Percentiles rank a stretch among this genome's conserved stretches.
Evolutionary conservation across 2,113 vertebrate genomes (phyloP).

Genomic region (Eonycteris spelaea): DNA sequence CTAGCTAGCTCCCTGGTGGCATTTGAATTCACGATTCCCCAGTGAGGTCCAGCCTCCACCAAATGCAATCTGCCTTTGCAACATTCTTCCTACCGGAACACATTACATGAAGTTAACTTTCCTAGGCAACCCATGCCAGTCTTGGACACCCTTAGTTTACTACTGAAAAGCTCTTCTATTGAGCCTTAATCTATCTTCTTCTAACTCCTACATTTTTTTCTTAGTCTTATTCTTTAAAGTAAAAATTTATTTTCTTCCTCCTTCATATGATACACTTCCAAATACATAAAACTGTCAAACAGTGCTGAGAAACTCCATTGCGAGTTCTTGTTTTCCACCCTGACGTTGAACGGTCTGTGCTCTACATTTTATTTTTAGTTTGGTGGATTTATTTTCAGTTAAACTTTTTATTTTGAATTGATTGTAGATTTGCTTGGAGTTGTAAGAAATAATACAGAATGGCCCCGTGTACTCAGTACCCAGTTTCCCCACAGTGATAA

Average conservation of each 20-base stretch:
- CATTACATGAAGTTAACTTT: background rate
- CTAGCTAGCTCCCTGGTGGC: background rate
- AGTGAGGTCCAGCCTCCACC: background rate
- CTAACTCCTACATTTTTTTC: background rate
- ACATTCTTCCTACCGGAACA: background rate
- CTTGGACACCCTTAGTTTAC: background rate
- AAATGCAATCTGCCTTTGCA: background rate
- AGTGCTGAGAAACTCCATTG: background rate
- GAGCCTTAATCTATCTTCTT: background rate
- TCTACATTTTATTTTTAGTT: background rate
- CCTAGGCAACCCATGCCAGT: background rate
- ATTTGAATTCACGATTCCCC: background rate
- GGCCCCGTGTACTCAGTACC: background rate
- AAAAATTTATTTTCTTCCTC: background rate
- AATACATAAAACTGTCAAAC: background rate
- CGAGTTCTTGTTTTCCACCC: background rate
- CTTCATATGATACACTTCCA: background rate
- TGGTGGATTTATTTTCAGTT: background rate
- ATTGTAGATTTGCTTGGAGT: background rate
- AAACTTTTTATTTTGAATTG: background rate
- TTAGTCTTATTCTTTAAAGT: background rate
- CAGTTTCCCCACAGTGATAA: background rate
- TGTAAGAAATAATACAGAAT: background rate
- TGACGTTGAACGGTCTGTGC: background rate
- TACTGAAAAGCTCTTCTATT: background rate